phyloP scores from a whole-genome alignment of 2,113 vertebrate species.

The Pseudopodoces humilis region DNA sequence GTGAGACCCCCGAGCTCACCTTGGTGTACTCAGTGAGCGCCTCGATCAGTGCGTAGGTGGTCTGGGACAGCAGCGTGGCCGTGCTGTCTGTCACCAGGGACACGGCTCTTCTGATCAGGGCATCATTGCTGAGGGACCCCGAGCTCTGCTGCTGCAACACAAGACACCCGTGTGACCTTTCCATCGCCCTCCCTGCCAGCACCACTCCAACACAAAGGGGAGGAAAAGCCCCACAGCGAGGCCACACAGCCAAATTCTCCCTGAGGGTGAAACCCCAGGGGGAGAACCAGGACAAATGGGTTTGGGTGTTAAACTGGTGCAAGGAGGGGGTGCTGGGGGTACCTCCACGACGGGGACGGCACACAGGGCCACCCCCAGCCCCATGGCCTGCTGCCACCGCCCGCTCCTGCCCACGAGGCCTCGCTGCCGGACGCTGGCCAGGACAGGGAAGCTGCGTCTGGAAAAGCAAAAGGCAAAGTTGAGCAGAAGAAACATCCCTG shows the following conservation, averaged over 20 bases:
- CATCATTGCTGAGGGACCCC: constrained; percentile 71
- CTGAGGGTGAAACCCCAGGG: not conserved
- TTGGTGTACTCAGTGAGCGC: constrained; percentile 80
- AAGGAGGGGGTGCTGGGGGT: not conserved
- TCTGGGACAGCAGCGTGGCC: constrained; percentile 79
- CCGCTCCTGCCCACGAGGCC: not conserved
- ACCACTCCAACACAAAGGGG: fast-evolving
- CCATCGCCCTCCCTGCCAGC: fast-evolving
- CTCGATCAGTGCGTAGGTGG: constrained; percentile 77
- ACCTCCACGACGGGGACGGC: constrained; percentile 78
- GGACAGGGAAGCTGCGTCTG: constrained; percentile 39
- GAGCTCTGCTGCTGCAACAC: constrained; percentile 74
- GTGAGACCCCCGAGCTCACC: constrained; percentile 27
- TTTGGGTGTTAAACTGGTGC: not conserved
- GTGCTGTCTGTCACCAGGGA: constrained; percentile 81
- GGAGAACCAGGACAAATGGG: fast-evolving
- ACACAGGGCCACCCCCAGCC: constrained; percentile 73
- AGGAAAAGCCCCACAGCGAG: not conserved
- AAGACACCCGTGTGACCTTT: not conserved
- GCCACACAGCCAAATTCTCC: too few relatives aligned
- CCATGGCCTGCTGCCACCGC: constrained; percentile 57
- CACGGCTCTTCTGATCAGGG: constrained; percentile 74
- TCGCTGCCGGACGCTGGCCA: not conserved
- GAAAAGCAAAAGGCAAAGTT: not conserved
- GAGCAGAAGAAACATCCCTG: not conserved